Percentiles rank a stretch among this genome's conserved stretches.
These are phyloP conservation scores for Gallinago stenura DNA, from an alignment of 2,797 vertebrate species.

Conservation along the genomic window DNA sequence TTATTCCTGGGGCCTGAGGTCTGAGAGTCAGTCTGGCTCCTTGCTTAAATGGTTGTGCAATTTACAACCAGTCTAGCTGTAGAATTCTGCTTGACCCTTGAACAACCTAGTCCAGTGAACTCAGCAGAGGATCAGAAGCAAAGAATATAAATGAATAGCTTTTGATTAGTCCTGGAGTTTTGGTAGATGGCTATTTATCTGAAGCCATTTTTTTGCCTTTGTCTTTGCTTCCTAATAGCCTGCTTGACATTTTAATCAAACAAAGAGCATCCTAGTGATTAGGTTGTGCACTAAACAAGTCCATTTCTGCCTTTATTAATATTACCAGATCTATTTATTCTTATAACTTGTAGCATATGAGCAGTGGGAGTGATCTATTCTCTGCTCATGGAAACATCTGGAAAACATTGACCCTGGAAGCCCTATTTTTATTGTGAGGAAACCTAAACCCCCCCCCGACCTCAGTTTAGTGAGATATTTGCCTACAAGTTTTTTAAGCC, in stretches of 20 bases:
- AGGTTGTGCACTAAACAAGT: background rate
- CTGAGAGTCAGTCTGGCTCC: background rate
- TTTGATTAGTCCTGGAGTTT: slow-evolving; percentile 12
- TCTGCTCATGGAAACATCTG: background rate
- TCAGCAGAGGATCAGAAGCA: background rate
- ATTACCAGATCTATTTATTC: slow-evolving; percentile 10
- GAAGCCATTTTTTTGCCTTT: background rate
- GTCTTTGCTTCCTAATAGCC: slow-evolving; percentile 1
- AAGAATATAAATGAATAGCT: background rate
- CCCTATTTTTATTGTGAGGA: background rate
- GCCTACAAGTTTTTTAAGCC: background rate
- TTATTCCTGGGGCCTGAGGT: background rate
- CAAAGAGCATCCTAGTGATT: slow-evolving; percentile 11
- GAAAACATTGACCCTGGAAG: background rate
- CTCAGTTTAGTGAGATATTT: background rate
- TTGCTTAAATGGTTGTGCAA: background rate
- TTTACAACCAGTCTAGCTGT: background rate
- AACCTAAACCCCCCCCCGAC: background rate
- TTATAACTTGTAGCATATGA: background rate
- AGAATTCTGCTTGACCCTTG: background rate
- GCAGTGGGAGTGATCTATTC: background rate
- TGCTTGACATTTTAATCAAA: slow-evolving; percentile 61
- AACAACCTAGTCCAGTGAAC: background rate
- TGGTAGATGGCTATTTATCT: background rate
- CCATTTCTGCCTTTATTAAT: background rate